Evolutionary conservation across 2,113 vertebrate genomes (phyloP).

Genomic region (human): GRCh38 chr1:7764001-7764500

Average conservation of each 20-base stretch:
- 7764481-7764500: background rate
- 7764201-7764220: background rate
- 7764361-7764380: background rate
- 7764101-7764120: conserved; percentile 75
- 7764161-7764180: background rate
- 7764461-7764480: conserved; percentile 23
- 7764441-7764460: background rate
- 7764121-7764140: conserved; percentile 81
- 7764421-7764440: background rate
- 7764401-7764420: background rate
- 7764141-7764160: conserved; percentile 51
- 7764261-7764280: background rate
- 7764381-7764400: background rate
- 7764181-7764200: background rate
- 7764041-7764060: conserved; percentile 77
- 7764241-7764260: background rate
- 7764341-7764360: background rate
- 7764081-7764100: conserved; percentile 81
- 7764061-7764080: conserved; percentile 85
- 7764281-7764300: background rate
- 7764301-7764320: background rate
- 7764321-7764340: background rate
- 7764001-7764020: conserved; percentile 79
- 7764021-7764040: conserved; percentile 83
- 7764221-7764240: background rate